A percentile compares a stretch with the other conserved stretches of the same genome.
phyloP scores from a whole-genome alignment of 2,888 invertebrate genomes.

The Resseliella maxima region DNA sequence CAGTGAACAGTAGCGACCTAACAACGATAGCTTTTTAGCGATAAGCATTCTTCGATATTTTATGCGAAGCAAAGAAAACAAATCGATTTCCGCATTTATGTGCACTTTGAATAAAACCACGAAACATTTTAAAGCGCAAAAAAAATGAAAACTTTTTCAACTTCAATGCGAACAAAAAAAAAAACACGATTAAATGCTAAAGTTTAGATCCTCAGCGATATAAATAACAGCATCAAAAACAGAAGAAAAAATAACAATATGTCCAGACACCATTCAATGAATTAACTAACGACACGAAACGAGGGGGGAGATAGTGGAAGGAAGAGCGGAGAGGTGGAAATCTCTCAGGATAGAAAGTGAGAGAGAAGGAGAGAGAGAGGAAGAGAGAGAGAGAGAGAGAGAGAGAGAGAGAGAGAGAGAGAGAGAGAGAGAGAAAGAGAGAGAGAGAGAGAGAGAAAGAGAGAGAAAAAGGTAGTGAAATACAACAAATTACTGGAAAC shows the following conservation, averaged over 20 bases:
- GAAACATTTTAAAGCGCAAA: background rate
- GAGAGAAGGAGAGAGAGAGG: background rate
- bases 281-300: background rate
- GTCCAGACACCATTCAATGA: constrained; percentile 18
- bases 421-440: background rate
- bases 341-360: too few relatives aligned
- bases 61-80: background rate
- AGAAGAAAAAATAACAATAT: background rate
- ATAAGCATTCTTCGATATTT: background rate
- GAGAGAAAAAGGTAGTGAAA: background rate
- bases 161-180: too few relatives aligned
- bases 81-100: constrained; percentile 30
- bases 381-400: background rate
- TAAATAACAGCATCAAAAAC: background rate
- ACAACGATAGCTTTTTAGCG: background rate
- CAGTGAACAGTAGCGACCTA: background rate
- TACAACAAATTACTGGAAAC: background rate
- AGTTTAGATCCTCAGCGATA: too few relatives aligned
- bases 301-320: background rate
- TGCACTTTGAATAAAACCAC: background rate
- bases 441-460: too few relatives aligned
- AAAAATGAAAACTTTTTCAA: background rate
- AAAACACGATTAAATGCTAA: too few relatives aligned
- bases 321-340: too few relatives aligned
- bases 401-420: too few relatives aligned